Conservation (phyloP, 2,888 invertebrate species). For the Lissocephala sabroskyi region DNA sequence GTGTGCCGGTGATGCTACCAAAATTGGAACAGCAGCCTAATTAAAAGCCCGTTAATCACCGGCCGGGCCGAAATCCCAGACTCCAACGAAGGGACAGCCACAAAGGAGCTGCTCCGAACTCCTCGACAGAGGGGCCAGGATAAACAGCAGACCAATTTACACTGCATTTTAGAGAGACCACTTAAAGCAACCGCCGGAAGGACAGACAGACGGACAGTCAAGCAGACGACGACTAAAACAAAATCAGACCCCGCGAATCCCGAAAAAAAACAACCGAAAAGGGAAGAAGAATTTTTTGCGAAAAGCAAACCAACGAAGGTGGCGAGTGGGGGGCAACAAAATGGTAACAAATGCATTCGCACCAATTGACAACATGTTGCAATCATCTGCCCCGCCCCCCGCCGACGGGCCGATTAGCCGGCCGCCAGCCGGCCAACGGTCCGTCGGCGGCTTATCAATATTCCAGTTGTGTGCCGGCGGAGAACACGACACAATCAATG, state of each 20-base stretch:
- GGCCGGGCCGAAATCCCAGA: no score
- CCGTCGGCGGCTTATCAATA: slow-evolving; percentile 61
- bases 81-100: no score
- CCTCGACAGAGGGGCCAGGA: background rate
- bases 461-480: slow-evolving; percentile 62
- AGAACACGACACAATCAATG: slow-evolving; percentile 39
- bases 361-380: slow-evolving; percentile 48
- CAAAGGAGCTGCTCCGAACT: slow-evolving; percentile 10
- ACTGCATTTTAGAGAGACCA: slow-evolving; percentile 20
- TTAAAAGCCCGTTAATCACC: slow-evolving; percentile 27
- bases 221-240: background rate
- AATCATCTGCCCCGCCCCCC: slow-evolving; percentile 1
- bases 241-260: background rate
- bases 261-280: slow-evolving; percentile 2
- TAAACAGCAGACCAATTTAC: slow-evolving; percentile 9
- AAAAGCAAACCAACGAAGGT: no score
- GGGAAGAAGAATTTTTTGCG: no score
- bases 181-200: slow-evolving; percentile 13
- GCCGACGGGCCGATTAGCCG: slow-evolving; percentile 36
- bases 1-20: no score
- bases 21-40: no score
- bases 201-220: background rate
- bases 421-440: slow-evolving; percentile 10
- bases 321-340: slow-evolving; percentile 26
- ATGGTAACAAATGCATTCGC: slow-evolving; percentile 64